phyloP scores from a whole-genome alignment of 1,140 invertebrate genomes.

The Hyphantria cunea region DNA sequence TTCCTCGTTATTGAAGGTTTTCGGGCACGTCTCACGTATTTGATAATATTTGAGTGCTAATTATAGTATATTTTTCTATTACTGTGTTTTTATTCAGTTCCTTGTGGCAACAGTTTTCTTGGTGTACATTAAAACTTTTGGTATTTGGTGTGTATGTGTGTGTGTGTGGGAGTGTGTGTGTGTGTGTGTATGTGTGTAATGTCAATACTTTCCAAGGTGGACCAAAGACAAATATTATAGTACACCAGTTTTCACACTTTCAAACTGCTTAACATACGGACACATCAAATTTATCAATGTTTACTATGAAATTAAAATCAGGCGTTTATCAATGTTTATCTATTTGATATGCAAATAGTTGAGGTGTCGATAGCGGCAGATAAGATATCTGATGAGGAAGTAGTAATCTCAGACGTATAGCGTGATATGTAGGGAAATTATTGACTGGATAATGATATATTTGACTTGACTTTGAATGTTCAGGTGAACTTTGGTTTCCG shows the following conservation, averaged over 20 bases:
- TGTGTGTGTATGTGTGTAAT: too few species aligned
- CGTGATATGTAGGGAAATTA: slow-evolving; percentile 17
- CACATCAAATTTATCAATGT: slow-evolving; percentile 15
- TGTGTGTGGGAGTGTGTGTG: too few species aligned
- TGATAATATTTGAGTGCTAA: too few species aligned
- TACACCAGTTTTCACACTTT: slow-evolving; percentile 13
- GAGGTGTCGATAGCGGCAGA: slow-evolving; percentile 11
- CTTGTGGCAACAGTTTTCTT: too few species aligned
- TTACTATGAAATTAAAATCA: slow-evolving; percentile 22
- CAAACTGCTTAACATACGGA: slow-evolving; percentile 9
- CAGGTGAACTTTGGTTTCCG: too few species aligned
- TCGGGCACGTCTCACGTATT: neutral
- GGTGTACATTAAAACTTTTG: too few species aligned
- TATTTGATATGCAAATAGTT: slow-evolving; percentile 23
- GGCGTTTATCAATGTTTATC: slow-evolving; percentile 18
- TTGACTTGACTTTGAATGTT: neutral
- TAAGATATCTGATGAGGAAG: slow-evolving; percentile 30
- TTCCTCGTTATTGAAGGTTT: slow-evolving; percentile 19
- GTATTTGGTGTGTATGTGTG: too few species aligned
- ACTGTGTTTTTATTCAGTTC: too few species aligned
- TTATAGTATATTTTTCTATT: too few species aligned
- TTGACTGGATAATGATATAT: slow-evolving; percentile 17
- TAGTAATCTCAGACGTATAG: slow-evolving; percentile 18
- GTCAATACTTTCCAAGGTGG: too few species aligned
- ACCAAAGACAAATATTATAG: too few species aligned